These are phyloP conservation scores for Auanema freiburgensis DNA, from an alignment of 2,888 invertebrate genomes.

Conservation along the genomic window DNA sequence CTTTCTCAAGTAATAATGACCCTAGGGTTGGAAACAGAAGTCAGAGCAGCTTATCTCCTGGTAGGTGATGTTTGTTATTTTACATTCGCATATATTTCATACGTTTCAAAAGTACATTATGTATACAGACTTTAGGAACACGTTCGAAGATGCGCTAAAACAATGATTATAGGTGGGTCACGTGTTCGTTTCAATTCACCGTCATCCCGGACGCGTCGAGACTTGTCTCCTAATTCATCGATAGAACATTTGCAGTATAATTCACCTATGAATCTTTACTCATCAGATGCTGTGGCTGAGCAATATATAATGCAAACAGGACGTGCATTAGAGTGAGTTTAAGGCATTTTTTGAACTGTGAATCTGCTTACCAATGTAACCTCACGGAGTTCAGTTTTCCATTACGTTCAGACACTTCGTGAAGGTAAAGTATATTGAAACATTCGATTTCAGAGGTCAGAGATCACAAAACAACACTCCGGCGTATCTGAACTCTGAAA, in stretches of 20 bases:
- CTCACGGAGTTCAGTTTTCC: too few species aligned
- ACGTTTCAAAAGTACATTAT: too few species aligned
- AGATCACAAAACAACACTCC: constrained; percentile 23
- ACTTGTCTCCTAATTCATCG: constrained; percentile 51
- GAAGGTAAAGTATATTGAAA: too few species aligned
- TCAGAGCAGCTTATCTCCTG: background rate
- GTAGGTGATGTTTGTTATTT: background rate
- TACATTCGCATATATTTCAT: background rate
- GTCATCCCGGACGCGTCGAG: constrained; percentile 38
- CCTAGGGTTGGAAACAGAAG: too few species aligned
- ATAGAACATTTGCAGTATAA: constrained; percentile 60
- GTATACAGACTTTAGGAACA: too few species aligned
- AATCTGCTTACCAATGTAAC: too few species aligned
- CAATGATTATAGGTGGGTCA: constrained; percentile 19
- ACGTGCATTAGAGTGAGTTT: constrained; percentile 27
- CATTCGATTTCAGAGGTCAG: constrained; percentile 21
- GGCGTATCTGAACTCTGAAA: constrained; percentile 39
- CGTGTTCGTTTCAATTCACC: constrained; percentile 44
- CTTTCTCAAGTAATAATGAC: background rate
- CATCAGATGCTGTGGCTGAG: constrained; percentile 55
- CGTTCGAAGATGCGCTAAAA: background rate
- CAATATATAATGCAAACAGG: constrained; percentile 56
- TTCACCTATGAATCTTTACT: constrained; percentile 60
- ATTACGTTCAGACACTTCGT: too few species aligned
- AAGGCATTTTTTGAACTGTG: background rate